These are phyloP conservation scores for Dissostichus mawsoni DNA, from an alignment of 2,113 vertebrate species.

Conservation along the genomic window DNA sequence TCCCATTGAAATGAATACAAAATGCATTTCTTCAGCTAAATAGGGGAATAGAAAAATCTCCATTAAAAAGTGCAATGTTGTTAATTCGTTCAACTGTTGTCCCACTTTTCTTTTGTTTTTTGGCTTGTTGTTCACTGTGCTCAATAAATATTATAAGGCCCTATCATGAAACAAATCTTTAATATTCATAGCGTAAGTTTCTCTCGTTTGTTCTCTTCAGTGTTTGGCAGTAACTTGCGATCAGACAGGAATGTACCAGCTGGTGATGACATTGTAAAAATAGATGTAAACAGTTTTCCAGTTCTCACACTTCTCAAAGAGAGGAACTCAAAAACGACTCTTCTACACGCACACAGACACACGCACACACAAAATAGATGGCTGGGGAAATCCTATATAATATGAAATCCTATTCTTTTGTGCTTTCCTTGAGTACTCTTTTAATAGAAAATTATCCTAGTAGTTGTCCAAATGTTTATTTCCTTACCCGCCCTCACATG, in stretches of 20 bases:
- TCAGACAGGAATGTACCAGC: constrained; percentile 85
- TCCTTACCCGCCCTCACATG: constrained; percentile 68
- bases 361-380: constrained; percentile 54
- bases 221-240: constrained; percentile 75
- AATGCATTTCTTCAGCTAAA: constrained; percentile 46
- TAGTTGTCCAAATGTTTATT: constrained; percentile 61
- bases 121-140: constrained; percentile 71
- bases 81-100: constrained; percentile 54
- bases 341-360: constrained; percentile 31
- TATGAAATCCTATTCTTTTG: constrained; percentile 77
- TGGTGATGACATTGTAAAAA: constrained; percentile 81
- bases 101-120: constrained; percentile 52
- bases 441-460: constrained; percentile 74
- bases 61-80: constrained; percentile 73
- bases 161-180: constrained; percentile 56
- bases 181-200: constrained; percentile 49
- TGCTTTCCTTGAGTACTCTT: constrained; percentile 74
- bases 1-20: constrained; percentile 38
- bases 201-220: constrained; percentile 63
- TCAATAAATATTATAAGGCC: constrained; percentile 66
- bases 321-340: constrained; percentile 70
- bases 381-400: constrained; percentile 62
- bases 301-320: constrained; percentile 81
- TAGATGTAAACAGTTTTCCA: constrained; percentile 87
- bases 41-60: constrained; percentile 47